Percentiles rank a stretch among this genome's conserved stretches.
phyloP scores from a whole-genome alignment of 2,113 vertebrate genomes.

The Loxodonta africana region DNA sequence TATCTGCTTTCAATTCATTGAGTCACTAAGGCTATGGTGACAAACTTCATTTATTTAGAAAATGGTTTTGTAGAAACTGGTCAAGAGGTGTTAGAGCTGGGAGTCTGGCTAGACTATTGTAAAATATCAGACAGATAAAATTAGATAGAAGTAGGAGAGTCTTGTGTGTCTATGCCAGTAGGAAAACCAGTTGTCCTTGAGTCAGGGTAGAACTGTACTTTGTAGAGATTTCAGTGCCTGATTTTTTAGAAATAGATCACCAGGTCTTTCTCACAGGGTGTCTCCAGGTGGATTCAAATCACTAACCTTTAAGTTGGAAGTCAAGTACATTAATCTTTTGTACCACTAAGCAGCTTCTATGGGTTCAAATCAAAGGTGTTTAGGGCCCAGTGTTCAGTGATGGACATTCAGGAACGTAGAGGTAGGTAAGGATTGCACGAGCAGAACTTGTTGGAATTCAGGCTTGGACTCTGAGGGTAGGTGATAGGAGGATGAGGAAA shows the following conservation, averaged over 20 bases:
- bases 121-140: not conserved
- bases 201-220: not conserved
- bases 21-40: not conserved
- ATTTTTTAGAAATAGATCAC: not conserved
- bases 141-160: not conserved
- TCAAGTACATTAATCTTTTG: not conserved
- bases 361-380: not conserved
- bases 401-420: not conserved
- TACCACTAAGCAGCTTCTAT: not conserved
- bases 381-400: not conserved
- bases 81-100: not conserved
- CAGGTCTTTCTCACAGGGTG: not conserved
- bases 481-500: not conserved
- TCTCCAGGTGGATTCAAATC: not conserved
- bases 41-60: not conserved
- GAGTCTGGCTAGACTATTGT: not conserved
- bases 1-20: conserved; percentile 17
- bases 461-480: not conserved
- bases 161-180: not conserved
- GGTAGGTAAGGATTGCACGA: not conserved
- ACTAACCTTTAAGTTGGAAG: not conserved
- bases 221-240: too few species aligned
- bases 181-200: not conserved
- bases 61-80: not conserved
- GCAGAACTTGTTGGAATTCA: not conserved